These are phyloP conservation scores for Radopholus similis DNA, from an alignment of 1,140 invertebrate genomes.

Conservation along the genomic window DNA sequence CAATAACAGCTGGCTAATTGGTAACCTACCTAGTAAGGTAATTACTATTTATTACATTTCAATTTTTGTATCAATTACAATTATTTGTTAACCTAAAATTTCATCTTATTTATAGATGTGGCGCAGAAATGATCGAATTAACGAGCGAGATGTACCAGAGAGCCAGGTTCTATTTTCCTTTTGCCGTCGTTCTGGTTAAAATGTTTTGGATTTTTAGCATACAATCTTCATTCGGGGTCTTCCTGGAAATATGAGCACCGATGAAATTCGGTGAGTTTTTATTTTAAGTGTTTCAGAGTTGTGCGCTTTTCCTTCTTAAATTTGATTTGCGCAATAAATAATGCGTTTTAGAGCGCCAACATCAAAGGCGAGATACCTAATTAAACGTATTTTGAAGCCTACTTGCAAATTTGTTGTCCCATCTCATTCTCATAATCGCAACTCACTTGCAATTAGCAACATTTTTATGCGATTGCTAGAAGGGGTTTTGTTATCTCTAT, in stretches of 20 bases:
- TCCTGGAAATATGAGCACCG: slow-evolving; percentile 29
- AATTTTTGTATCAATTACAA: too few relatives aligned
- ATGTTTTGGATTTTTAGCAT: slow-evolving; percentile 20
- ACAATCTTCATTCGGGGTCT: slow-evolving; percentile 35
- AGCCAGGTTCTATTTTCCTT: slow-evolving; percentile 21
- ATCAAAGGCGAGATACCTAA: too few relatives aligned
- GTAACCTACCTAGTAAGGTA: too few relatives aligned
- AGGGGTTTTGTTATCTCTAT: too few relatives aligned
- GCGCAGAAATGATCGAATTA: slow-evolving; percentile 28
- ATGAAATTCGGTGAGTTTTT: slow-evolving; percentile 37
- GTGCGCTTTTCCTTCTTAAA: slow-evolving; percentile 10
- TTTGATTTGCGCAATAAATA: too few relatives aligned
- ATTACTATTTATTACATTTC: too few relatives aligned
- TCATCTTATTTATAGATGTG: slow-evolving; percentile 1
- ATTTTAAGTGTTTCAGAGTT: neutral
- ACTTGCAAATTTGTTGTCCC: too few relatives aligned
- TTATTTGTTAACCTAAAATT: too few relatives aligned
- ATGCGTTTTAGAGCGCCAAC: too few relatives aligned
- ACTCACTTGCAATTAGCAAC: neutral
- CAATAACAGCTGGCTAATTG: too few relatives aligned
- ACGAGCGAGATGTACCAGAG: slow-evolving; percentile 33
- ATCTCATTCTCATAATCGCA: too few relatives aligned
- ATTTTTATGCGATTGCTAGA: neutral
- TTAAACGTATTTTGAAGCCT: too few relatives aligned
- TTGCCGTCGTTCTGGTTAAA: neutral